These are phyloP conservation scores for Hoplodrina ambigua DNA, from an alignment of 2,888 invertebrate genomes.

Conservation along the genomic window DNA sequence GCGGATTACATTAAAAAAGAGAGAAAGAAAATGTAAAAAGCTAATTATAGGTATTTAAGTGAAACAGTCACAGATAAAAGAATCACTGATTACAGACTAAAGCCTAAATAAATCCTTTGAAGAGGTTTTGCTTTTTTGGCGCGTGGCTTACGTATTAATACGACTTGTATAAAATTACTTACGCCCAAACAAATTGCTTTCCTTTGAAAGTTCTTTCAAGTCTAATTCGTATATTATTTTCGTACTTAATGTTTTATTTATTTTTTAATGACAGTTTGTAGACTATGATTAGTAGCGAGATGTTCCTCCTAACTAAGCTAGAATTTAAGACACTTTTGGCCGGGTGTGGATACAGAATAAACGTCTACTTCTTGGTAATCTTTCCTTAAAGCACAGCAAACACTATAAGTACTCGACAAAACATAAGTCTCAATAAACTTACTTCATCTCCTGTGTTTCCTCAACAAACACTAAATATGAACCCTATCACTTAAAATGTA, in stretches of 20 bases:
- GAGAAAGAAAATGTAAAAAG: constrained; percentile 71
- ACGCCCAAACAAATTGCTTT: constrained; percentile 58
- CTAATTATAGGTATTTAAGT: constrained; percentile 72
- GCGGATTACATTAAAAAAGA: constrained; percentile 75
- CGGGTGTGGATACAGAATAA: not conserved
- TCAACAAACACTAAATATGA: constrained; percentile 13
- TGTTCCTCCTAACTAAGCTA: not conserved
- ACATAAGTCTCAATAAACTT: constrained; percentile 11
- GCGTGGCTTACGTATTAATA: constrained; percentile 54
- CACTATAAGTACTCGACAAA: constrained; percentile 1
- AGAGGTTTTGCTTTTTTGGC: constrained; percentile 60
- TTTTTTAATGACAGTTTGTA: constrained; percentile 13
- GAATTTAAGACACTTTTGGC: not conserved
- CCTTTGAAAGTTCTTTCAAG: constrained; percentile 44
- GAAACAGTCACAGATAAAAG: constrained; percentile 68
- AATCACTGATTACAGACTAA: constrained; percentile 62
- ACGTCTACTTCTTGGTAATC: not conserved
- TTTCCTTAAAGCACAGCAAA: not conserved
- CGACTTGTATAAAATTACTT: constrained; percentile 58
- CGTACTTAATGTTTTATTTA: constrained; percentile 7
- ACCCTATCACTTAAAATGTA: constrained; percentile 32
- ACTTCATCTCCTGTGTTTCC: constrained; percentile 5
- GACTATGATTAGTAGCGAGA: not conserved
- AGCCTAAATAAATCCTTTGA: constrained; percentile 63
- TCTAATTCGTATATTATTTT: constrained; percentile 29